phyloP scores from a whole-genome alignment of 2,797 vertebrate species.

The Chloroceryle amazona region DNA sequence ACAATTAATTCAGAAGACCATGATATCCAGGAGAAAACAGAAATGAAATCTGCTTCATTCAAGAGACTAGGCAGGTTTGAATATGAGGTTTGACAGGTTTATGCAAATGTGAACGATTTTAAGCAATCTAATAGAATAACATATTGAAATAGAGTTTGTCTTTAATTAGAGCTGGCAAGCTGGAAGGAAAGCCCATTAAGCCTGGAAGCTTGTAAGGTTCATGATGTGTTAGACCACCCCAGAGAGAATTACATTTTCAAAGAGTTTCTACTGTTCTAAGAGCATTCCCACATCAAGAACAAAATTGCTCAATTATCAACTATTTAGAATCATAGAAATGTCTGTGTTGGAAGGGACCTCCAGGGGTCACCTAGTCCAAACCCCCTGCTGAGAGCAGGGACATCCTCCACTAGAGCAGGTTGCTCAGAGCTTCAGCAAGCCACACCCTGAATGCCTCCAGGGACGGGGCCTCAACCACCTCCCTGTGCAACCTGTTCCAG shows the following conservation, averaged over 20 bases:
- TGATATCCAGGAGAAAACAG: neutral
- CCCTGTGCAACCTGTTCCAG: no score
- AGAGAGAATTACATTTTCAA: slow-evolving; percentile 41
- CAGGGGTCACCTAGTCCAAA: no score
- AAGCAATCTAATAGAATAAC: slow-evolving; percentile 48
- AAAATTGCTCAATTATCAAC: neutral
- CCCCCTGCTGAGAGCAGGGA: no score
- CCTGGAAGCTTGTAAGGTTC: slow-evolving; percentile 1
- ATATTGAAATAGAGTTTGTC: neutral
- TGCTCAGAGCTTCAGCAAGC: no score
- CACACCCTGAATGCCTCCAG: no score
- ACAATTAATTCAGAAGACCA: slow-evolving; percentile 19
- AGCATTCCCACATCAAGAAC: neutral
- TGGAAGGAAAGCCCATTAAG: slow-evolving; percentile 45
- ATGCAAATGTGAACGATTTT: slow-evolving; percentile 51
- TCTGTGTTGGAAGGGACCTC: no score
- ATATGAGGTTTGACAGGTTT: slow-evolving; percentile 35
- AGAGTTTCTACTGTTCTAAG: neutral
- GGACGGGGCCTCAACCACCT: no score
- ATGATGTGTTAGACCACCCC: neutral
- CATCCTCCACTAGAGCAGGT: no score
- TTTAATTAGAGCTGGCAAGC: slow-evolving; percentile 58
- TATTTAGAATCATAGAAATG: neutral
- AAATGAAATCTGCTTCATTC: slow-evolving; percentile 5
- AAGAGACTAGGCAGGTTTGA: slow-evolving; percentile 11